Percentiles rank a stretch among this genome's conserved stretches.
phyloP scores from a whole-genome alignment of 2,797 vertebrate genomes.

The Pseudochaenichthys georgianus region DNA sequence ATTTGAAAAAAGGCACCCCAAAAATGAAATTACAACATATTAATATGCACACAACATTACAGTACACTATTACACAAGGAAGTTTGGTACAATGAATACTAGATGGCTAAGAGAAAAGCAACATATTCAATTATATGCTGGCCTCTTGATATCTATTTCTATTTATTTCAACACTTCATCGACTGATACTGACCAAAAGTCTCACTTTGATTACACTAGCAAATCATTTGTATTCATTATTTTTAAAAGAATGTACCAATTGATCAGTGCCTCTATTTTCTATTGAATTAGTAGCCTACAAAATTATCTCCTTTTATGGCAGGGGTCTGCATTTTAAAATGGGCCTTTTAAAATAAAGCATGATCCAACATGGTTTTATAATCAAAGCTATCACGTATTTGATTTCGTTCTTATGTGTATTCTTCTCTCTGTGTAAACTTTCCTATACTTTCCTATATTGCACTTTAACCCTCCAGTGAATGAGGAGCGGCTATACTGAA shows the following conservation, averaged over 20 bases:
- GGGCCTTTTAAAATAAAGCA: conserved; percentile 18
- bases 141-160: not conserved
- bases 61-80: not conserved
- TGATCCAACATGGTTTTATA: conserved; percentile 19
- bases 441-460: conserved; percentile 79
- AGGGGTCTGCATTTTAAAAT: not conserved
- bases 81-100: not conserved
- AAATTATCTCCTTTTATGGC: conserved; percentile 1
- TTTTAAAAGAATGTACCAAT: not conserved
- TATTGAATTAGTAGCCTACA: not conserved
- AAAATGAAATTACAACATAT: not conserved
- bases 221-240: not conserved
- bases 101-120: not conserved
- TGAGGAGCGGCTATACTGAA: conserved; percentile 29
- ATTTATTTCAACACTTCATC: not conserved
- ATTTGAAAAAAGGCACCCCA: not conserved
- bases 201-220: not conserved
- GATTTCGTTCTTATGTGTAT: conserved; percentile 33
- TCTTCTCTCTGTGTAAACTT: conserved; percentile 51
- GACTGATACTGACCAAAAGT: not conserved
- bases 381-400: conserved; percentile 5
- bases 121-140: not conserved
- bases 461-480: conserved; percentile 88
- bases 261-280: not conserved
- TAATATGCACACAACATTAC: not conserved